Evolutionary conservation across 2,113 vertebrate species (phyloP).

Genomic region (Paramisgurnus dabryanus): DNA sequence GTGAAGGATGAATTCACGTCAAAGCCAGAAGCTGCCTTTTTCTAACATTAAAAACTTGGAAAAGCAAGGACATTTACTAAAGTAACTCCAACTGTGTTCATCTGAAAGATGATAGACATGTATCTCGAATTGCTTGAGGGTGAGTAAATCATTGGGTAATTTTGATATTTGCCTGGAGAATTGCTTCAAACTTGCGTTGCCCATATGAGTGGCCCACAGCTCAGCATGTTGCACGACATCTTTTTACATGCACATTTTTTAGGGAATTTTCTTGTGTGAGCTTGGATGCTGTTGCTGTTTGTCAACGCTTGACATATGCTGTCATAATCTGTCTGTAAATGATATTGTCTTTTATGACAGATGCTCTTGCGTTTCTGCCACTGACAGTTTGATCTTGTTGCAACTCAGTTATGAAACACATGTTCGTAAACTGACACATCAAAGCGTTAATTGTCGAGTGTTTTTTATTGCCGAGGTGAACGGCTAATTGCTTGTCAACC

Average conservation of each 20-base stretch:
- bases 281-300: background rate
- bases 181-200: too few species aligned
- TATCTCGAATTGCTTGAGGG: too few species aligned
- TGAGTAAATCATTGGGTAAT: too few species aligned
- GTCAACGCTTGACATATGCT: background rate
- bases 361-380: background rate
- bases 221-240: too few species aligned
- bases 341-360: slow-evolving; percentile 7
- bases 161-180: too few species aligned
- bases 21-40: too few species aligned
- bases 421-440: background rate
- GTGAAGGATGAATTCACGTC: too few species aligned
- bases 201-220: too few species aligned
- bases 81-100: too few species aligned
- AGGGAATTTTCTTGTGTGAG: background rate
- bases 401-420: background rate
- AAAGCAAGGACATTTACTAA: too few species aligned
- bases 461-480: slow-evolving; percentile 12
- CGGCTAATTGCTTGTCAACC: slow-evolving; percentile 29
- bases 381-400: slow-evolving; percentile 1
- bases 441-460: slow-evolving; percentile 27
- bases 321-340: slow-evolving; percentile 8
- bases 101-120: too few species aligned
- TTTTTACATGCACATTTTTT: background rate
- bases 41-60: too few species aligned